Percentiles rank a stretch among this genome's conserved stretches.
Conservation (phyloP, 2,888 invertebrate species). For the Cylindroiulus punctatus region DNA sequence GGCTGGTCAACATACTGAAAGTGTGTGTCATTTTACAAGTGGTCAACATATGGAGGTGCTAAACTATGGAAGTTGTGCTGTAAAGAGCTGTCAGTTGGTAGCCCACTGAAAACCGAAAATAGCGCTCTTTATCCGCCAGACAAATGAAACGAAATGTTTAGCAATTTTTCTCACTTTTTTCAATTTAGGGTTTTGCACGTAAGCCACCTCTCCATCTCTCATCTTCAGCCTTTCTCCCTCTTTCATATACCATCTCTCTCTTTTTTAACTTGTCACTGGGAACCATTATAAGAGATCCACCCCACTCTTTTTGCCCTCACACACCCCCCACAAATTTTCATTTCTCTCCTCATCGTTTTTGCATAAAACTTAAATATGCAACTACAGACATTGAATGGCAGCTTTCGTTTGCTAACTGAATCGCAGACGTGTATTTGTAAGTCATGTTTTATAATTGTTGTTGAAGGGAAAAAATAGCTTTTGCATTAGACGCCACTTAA, state of each 20-base stretch:
- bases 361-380: slow-evolving; percentile 19
- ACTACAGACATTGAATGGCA: slow-evolving; percentile 5
- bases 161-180: slow-evolving; percentile 45
- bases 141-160: slow-evolving; percentile 37
- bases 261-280: neutral
- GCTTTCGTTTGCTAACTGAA: neutral
- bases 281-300: neutral
- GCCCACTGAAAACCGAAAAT: neutral
- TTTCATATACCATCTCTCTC: neutral
- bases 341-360: neutral
- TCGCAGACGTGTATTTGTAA: slow-evolving; percentile 39
- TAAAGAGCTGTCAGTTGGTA: neutral
- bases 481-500: slow-evolving; percentile 35
- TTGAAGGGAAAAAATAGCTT: slow-evolving; percentile 36
- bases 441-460: slow-evolving; percentile 47
- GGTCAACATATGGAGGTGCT: no score
- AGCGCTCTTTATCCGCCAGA: neutral
- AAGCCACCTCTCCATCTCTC: slow-evolving; percentile 42
- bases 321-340: slow-evolving; percentile 37
- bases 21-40: no score
- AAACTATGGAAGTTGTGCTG: no score
- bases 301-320: neutral
- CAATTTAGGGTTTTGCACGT: slow-evolving; percentile 35
- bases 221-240: neutral
- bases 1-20: no score